Evolutionary conservation across 2,113 vertebrate species (phyloP).

Genomic region (Petromus typicus): DNA sequence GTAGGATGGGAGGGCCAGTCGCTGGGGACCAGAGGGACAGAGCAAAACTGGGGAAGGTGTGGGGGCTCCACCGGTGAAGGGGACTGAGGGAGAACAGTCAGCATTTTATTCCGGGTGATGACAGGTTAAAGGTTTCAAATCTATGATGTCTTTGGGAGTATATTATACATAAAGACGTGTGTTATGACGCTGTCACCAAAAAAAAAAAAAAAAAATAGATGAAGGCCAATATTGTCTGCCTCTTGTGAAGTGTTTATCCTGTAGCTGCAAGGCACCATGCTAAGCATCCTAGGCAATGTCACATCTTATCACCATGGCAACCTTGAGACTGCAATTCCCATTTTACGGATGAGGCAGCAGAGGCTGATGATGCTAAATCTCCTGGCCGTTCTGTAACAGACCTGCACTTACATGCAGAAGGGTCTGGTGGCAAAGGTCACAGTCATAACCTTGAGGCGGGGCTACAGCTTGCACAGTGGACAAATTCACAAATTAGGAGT

Average conservation of each 20-base stretch:
- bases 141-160: conserved; percentile 36
- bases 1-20: neutral
- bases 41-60: neutral
- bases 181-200: neutral
- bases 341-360: neutral
- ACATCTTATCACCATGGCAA: neutral
- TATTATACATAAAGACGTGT: neutral
- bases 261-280: neutral
- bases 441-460: neutral
- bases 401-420: neutral
- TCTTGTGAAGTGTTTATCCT: neutral
- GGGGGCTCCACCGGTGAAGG: neutral
- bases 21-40: neutral
- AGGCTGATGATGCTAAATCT: neutral
- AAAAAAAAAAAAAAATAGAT: neutral
- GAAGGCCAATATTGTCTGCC: neutral
- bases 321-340: neutral
- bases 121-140: conserved; percentile 63
- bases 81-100: neutral
- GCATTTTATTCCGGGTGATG: conserved; percentile 46
- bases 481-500: neutral
- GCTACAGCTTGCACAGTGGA: neutral
- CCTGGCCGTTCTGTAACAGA: neutral
- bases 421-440: neutral
- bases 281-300: neutral